Evolutionary conservation across 2,797 vertebrate species (phyloP), one percentile per base, ranked within the genome.

Genomic region (Sebastes nivosus): DNA sequence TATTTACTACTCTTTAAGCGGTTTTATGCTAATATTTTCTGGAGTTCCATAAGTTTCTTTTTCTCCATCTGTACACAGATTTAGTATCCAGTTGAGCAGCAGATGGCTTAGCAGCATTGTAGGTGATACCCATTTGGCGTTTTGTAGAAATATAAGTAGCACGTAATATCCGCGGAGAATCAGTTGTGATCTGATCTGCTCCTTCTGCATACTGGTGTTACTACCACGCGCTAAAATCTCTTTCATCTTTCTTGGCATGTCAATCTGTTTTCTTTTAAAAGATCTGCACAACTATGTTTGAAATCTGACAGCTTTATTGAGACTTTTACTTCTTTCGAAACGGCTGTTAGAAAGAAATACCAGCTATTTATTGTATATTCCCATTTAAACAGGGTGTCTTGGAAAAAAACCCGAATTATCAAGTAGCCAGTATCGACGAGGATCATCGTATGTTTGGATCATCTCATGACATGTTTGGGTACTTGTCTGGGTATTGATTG

Each of bases 1-100:
- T 84, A 85, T 87, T 86, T 83, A 85, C 87, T 75, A 38, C 71
- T 71, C 29, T 82, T 42, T 59, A 16, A 72, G 68, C 1, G 4
- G 32, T 67, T 85, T 79, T 46, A 66, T 75, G 24, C 12, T 27
- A 72, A 60, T 50, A 73, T 16, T 75, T 64, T 72, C 27, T 61
- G 9, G n/a, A 69, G 59, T 67, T 69, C 46, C 32, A 20, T 55
- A 64, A 60, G 16, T 65, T 20, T 77, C 5, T 27, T 61, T 66
- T 63, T 72, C 20, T 69, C 1, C 1, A 24, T 67, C 20, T 67
- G 29, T 29, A 59, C 34, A 8, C 67, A 68, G 5, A 42, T 78
- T 24, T 24, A 8, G n/a, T 68, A 11, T 67, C 10, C 22, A 38
- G 18, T 72, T 72, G 59, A 75, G 64, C 55, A 67, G 71, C 18